Evolutionary conservation across 2,888 invertebrate species (phyloP).

Genomic region (Heteromurus nitidus): DNA sequence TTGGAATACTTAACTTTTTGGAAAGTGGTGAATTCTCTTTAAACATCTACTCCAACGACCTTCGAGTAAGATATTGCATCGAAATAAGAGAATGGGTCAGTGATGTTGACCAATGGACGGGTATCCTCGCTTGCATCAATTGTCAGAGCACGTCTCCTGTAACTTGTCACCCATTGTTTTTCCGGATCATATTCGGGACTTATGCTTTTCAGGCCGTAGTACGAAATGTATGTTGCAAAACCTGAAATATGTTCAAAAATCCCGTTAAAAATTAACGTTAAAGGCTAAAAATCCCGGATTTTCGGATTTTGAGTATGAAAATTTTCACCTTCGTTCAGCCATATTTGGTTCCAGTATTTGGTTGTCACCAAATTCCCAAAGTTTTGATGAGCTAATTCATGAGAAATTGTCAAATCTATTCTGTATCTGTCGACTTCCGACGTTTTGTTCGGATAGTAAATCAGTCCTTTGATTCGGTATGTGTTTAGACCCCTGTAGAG

Average conservation of each 20-base stretch:
- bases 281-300: too few relatives aligned
- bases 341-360: slow-evolving; percentile 64
- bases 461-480: slow-evolving; percentile 42
- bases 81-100: slow-evolving; percentile 52
- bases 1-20: not conserved
- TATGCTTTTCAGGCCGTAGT: slow-evolving; percentile 52
- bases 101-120: slow-evolving; percentile 60
- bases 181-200: slow-evolving; percentile 55
- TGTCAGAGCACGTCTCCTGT: slow-evolving; percentile 55
- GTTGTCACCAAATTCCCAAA: slow-evolving; percentile 64
- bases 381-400: slow-evolving; percentile 61
- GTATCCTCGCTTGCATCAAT: slow-evolving; percentile 35
- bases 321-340: slow-evolving; percentile 63
- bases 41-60: slow-evolving; percentile 8
- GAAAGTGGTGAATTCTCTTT: not conserved
- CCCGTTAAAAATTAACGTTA: too few relatives aligned
- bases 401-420: slow-evolving; percentile 56
- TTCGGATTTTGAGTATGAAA: too few relatives aligned
- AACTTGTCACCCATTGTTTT: slow-evolving; percentile 44
- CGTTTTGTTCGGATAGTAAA: slow-evolving; percentile 31
- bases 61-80: slow-evolving; percentile 66
- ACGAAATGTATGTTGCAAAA: slow-evolving; percentile 63
- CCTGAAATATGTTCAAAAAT: too few relatives aligned
- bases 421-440: slow-evolving; percentile 22
- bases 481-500: slow-evolving; percentile 51